Evolutionary conservation across 2,113 vertebrate species (phyloP).

Genomic region (Narcine bancroftii): DNA sequence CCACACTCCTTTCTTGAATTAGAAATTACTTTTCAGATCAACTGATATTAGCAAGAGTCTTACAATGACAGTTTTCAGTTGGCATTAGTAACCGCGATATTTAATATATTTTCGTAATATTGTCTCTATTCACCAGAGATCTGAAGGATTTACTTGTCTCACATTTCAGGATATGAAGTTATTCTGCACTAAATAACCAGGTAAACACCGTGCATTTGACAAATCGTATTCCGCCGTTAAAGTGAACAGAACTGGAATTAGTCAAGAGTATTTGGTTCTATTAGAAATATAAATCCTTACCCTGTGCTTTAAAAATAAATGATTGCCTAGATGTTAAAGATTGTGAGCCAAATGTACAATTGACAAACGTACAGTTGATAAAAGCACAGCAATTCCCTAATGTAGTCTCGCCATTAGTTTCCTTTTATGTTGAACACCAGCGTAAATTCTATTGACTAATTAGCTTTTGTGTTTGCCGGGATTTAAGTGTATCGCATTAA

Average conservation of each 20-base stretch:
- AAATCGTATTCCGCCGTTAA: background rate
- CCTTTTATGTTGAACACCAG: background rate
- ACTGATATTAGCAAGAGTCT: background rate
- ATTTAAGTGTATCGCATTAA: background rate
- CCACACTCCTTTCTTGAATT: background rate
- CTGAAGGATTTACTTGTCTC: background rate
- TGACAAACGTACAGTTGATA: background rate
- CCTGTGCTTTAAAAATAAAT: background rate
- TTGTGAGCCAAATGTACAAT: background rate
- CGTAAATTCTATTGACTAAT: slow-evolving; percentile 17
- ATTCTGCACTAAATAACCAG: background rate
- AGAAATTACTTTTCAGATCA: background rate
- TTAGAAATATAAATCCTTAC: background rate
- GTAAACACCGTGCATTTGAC: too few species aligned
- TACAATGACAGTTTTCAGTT: background rate
- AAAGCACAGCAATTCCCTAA: background rate
- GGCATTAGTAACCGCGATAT: background rate
- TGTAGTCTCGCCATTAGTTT: background rate
- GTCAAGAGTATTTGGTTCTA: background rate
- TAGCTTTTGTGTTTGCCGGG: background rate
- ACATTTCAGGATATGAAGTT: slow-evolving; percentile 2
- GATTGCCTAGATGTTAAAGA: too few species aligned
- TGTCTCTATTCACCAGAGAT: background rate
- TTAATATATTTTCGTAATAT: background rate
- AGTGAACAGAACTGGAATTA: background rate